Evolutionary conservation across 1,140 invertebrate species (phyloP).

Genomic region (Manduca sexta): DNA sequence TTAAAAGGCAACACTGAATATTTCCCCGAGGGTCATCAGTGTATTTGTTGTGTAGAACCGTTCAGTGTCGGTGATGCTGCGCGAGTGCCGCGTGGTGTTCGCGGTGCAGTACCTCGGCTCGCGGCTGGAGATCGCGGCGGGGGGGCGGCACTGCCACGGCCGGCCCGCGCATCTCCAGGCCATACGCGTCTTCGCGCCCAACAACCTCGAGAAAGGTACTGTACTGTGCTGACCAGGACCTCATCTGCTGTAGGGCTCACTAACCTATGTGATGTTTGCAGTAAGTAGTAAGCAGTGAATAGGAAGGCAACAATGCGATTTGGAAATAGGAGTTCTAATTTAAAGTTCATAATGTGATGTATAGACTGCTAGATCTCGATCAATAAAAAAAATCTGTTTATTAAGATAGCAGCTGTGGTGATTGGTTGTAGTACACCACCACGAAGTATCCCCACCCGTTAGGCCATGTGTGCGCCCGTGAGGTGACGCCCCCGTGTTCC

Average conservation of each 20-base stretch:
- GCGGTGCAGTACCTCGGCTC: constrained; percentile 81
- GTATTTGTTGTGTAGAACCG: constrained; percentile 76
- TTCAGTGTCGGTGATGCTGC: constrained; percentile 84
- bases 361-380: no score
- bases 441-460: not conserved
- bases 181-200: constrained; percentile 69
- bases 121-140: constrained; percentile 79
- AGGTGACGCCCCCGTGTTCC: constrained; percentile 27
- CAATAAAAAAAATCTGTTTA: no score
- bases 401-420: no score
- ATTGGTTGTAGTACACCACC: not conserved
- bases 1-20: no score
- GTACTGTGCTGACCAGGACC: constrained; percentile 9
- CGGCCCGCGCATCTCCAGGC: constrained; percentile 86
- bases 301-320: no score
- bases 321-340: no score
- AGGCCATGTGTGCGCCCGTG: not conserved
- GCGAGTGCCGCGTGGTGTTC: constrained; percentile 84
- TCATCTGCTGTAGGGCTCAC: no score
- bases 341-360: no score
- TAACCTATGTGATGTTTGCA: no score
- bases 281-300: no score
- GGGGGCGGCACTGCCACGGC: constrained; percentile 86
- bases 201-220: constrained; percentile 75
- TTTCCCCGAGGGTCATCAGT: no score